These are phyloP conservation scores for Rutpela maculata DNA, from an alignment of 2,888 invertebrate genomes.

Conservation along the genomic window DNA sequence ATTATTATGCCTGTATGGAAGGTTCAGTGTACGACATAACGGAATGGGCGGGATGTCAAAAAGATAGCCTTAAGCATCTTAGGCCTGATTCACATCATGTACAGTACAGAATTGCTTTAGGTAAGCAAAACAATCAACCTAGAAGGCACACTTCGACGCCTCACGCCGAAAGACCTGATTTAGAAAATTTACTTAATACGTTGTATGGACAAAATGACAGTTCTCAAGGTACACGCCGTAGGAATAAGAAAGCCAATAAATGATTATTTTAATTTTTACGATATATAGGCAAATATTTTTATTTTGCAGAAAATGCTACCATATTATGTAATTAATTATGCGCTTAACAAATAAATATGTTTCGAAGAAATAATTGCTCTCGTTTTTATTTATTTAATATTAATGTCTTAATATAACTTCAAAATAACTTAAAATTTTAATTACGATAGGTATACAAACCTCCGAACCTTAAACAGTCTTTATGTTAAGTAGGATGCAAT, in stretches of 20 bases:
- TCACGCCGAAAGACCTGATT: conserved; percentile 82
- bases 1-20: conserved; percentile 98
- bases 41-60: conserved; percentile 97
- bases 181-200: conserved; percentile 89
- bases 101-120: conserved; percentile 89
- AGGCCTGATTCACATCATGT: conserved; percentile 94
- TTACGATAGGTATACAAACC: no score
- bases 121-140: conserved; percentile 73
- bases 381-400: neutral
- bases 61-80: conserved; percentile 85
- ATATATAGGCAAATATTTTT: conserved; percentile 47
- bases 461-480: no score
- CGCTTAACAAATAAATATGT: conserved; percentile 61
- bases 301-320: conserved; percentile 52
- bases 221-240: conserved; percentile 64
- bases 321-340: conserved; percentile 51
- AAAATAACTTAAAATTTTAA: no score
- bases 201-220: conserved; percentile 81
- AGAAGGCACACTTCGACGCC: conserved; percentile 62
- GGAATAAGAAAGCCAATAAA: conserved; percentile 68
- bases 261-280: conserved; percentile 56
- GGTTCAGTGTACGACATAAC: conserved; percentile 96
- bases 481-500: no score
- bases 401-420: no score
- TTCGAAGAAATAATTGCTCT: conserved; percentile 46